Evolutionary conservation across 2,113 vertebrate species (phyloP).

Genomic region (Boulengeromyrus knoepffleri): DNA sequence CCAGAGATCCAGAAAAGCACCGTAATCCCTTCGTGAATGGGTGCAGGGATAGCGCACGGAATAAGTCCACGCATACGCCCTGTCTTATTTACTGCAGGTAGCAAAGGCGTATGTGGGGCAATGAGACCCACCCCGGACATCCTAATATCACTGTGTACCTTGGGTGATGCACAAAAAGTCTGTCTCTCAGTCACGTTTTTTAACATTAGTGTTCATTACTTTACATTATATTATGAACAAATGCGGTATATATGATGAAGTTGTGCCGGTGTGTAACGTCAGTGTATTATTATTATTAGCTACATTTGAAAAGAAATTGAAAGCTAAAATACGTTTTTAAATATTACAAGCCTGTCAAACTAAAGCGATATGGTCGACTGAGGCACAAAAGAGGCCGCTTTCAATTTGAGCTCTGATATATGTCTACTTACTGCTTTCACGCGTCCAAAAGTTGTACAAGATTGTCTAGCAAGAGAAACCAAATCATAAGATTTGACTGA

Average conservation of each 20-base stretch:
- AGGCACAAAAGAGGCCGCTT: not conserved
- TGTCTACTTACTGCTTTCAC: not conserved
- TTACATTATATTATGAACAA: not conserved
- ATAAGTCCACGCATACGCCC: not conserved
- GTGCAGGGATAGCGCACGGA: slow-evolving; percentile 49
- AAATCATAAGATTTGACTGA: not conserved
- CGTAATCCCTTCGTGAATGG: slow-evolving; percentile 56
- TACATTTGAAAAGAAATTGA: not conserved
- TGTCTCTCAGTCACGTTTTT: not conserved
- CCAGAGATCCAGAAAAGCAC: slow-evolving; percentile 41
- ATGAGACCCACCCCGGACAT: not conserved
- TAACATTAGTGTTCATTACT: not conserved
- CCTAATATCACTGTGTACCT: not conserved
- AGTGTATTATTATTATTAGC: not conserved
- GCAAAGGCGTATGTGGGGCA: not conserved
- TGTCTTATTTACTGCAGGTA: not conserved
- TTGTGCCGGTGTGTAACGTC: not conserved
- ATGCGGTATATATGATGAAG: not conserved
- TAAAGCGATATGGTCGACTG: not conserved
- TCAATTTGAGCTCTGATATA: not conserved
- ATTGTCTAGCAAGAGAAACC: not conserved
- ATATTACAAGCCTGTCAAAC: not conserved
- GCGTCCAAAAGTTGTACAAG: not conserved
- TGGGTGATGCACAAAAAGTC: not conserved
- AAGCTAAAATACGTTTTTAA: not conserved